Evolutionary conservation across 2,113 vertebrate species (phyloP).

Genomic region (Seriola aureovittata): DNA sequence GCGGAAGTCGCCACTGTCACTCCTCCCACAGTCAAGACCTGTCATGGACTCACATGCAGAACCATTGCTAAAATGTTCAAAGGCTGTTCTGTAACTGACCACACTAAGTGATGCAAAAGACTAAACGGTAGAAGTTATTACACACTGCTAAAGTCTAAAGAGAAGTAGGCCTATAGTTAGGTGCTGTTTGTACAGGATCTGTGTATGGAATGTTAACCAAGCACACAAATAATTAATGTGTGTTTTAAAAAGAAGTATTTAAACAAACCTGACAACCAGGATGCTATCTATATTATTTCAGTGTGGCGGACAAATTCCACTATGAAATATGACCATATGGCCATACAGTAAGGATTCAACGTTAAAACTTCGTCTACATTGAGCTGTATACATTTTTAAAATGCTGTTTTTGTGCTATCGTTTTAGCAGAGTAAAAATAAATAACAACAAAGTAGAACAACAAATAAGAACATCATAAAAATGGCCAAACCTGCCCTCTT

Average conservation of each 20-base stretch:
- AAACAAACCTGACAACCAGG: no score
- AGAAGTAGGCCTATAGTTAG: background rate
- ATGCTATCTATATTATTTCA: no score
- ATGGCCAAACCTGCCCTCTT: background rate
- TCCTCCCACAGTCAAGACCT: slow-evolving; percentile 3
- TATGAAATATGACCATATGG: no score
- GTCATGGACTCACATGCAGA: background rate
- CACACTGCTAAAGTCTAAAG: background rate
- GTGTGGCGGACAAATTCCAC: no score
- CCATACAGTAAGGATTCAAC: background rate
- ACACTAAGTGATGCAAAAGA: background rate
- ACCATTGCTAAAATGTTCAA: background rate
- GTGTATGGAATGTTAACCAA: background rate
- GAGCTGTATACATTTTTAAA: background rate
- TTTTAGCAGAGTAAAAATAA: no score
- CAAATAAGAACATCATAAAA: background rate
- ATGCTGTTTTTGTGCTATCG: no score
- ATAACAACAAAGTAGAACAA: no score
- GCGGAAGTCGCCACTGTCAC: slow-evolving; percentile 19
- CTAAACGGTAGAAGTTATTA: background rate
- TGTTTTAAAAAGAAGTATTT: background rate
- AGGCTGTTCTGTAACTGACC: background rate
- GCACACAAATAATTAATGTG: no score
- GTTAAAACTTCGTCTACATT: background rate
- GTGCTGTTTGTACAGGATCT: background rate